Conservation (phyloP, 2,888 invertebrate genomes). For the Megaustenia siamemsis region DNA sequence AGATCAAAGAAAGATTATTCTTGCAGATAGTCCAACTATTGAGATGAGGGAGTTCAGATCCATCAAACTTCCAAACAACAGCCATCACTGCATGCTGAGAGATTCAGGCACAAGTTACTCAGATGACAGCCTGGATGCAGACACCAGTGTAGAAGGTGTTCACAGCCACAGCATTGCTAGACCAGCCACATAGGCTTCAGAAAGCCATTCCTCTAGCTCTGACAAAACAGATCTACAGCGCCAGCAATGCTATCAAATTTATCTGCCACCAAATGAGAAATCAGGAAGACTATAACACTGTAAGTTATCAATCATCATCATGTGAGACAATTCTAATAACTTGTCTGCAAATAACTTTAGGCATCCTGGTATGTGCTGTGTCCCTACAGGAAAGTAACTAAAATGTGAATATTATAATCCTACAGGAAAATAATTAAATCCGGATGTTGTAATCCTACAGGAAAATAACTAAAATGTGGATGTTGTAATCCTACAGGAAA, state of each 20-base stretch:
- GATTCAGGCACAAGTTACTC: constrained; percentile 46
- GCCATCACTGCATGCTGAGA: constrained; percentile 47
- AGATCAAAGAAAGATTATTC: not conserved
- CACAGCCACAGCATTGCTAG: constrained; percentile 33
- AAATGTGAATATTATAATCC: too few relatives aligned
- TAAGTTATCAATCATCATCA: constrained; percentile 80
- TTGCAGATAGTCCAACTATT: constrained; percentile 44
- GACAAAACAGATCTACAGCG: constrained; percentile 87
- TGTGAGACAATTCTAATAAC: too few relatives aligned
- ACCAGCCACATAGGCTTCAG: not conserved
- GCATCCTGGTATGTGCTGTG: too few relatives aligned
- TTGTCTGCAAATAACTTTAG: too few relatives aligned
- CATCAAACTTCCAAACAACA: constrained; percentile 9
- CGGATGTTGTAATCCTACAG: too few relatives aligned
- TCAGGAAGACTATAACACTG: constrained; percentile 99
- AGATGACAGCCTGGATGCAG: constrained; percentile 48
- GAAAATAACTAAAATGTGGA: too few relatives aligned
- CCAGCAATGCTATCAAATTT: constrained; percentile 98
- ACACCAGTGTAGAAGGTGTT: not conserved
- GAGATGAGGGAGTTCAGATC: constrained; percentile 38
- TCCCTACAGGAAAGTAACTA: too few relatives aligned
- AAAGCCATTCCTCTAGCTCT: constrained; percentile 61
- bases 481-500: too few relatives aligned
- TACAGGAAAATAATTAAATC: too few relatives aligned
- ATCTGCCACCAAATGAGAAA: constrained; percentile 98